Percentiles rank a stretch among this genome's conserved stretches.
Evolutionary conservation across 2,113 vertebrate species (phyloP).

Genomic region (Chloroceryle aenea): DNA sequence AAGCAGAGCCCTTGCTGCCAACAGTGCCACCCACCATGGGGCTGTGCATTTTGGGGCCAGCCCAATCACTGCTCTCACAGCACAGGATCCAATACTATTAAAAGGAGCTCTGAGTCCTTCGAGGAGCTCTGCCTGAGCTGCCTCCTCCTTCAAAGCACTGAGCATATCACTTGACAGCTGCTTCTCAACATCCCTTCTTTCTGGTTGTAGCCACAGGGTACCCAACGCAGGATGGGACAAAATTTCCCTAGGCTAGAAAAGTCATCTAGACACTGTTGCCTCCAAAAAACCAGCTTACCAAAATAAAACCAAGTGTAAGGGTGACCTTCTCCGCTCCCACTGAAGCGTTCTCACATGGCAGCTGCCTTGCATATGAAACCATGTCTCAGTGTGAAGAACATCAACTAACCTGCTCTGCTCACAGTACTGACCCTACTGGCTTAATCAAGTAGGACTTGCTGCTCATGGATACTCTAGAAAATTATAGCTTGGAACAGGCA

Average conservation of each 20-base stretch:
- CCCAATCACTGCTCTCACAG: neutral
- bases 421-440: neutral
- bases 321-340: neutral
- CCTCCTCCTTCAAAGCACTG: neutral
- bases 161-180: neutral
- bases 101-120: neutral
- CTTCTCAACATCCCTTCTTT: neutral
- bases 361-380: neutral
- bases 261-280: neutral
- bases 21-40: fast-evolving
- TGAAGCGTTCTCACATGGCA: neutral
- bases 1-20: neutral
- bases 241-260: neutral
- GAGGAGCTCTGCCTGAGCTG: neutral
- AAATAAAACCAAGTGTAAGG: neutral
- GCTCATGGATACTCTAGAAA: neutral
- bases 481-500: neutral
- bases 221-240: neutral
- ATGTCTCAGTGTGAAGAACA: neutral
- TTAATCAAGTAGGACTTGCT: neutral
- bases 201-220: neutral
- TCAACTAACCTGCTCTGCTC: neutral
- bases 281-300: neutral
- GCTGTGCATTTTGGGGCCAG: neutral
- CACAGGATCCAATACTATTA: neutral